Conservation (phyloP, 1,140 invertebrate species). For the roundworm (Caenorhabditis elegans) region WBcel235 BX284603.4:7239001-7239500, state of each 20-base stretch:
- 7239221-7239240: slow-evolving; percentile 68
- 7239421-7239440: slow-evolving; percentile 90
- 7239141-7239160: neutral
- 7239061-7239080: slow-evolving; percentile 68
- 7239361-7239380: slow-evolving; percentile 44
- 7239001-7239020: too few relatives aligned
- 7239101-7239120: slow-evolving; percentile 72
- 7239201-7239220: too few relatives aligned
- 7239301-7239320: slow-evolving; percentile 38
- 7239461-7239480: slow-evolving; percentile 95
- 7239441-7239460: slow-evolving; percentile 95
- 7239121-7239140: neutral
- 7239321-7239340: slow-evolving; percentile 39
- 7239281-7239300: slow-evolving; percentile 74
- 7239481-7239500: slow-evolving; percentile 99
- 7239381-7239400: slow-evolving; percentile 72
- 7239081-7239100: slow-evolving; percentile 69
- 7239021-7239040: neutral
- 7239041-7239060: slow-evolving; percentile 64
- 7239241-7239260: slow-evolving; percentile 77
- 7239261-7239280: slow-evolving; percentile 76
- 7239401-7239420: slow-evolving; percentile 83
- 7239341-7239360: slow-evolving; percentile 49
- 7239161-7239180: neutral
- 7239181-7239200: too few relatives aligned